Conservation (phyloP, 2,888 invertebrate genomes). For the Lapara coniferarum region DNA sequence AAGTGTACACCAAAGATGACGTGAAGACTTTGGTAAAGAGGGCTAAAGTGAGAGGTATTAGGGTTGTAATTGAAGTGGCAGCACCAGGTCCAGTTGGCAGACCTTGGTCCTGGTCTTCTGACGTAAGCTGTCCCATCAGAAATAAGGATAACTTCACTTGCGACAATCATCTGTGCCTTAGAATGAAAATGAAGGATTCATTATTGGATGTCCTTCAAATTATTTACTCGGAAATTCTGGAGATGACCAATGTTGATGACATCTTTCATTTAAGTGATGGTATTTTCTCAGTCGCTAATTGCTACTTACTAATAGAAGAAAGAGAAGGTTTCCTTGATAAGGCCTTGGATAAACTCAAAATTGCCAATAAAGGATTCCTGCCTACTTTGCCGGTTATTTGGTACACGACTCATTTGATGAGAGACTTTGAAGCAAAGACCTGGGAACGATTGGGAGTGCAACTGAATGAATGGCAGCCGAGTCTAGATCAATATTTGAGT, state of each 20-base stretch:
- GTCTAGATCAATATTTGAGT: slow-evolving; percentile 85
- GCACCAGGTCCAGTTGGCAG: slow-evolving; percentile 93
- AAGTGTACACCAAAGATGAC: slow-evolving; percentile 87
- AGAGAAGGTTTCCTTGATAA: slow-evolving; percentile 89
- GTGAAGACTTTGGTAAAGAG: slow-evolving; percentile 88
- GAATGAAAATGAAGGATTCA: slow-evolving; percentile 87
- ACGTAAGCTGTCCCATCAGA: slow-evolving; percentile 67
- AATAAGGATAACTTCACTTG: slow-evolving; percentile 63
- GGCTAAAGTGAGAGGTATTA: slow-evolving; percentile 90
- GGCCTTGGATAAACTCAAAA: slow-evolving; percentile 82
- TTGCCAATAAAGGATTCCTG: slow-evolving; percentile 82
- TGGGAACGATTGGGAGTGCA: slow-evolving; percentile 85
- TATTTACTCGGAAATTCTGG: slow-evolving; percentile 88
- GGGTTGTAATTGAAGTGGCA: slow-evolving; percentile 93
- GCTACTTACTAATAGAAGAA: slow-evolving; percentile 86
- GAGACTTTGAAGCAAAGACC: slow-evolving; percentile 73
- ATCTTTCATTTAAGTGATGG: slow-evolving; percentile 91
- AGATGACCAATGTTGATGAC: slow-evolving; percentile 88
- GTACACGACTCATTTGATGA: slow-evolving; percentile 86
- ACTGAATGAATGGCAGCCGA: slow-evolving; percentile 88
- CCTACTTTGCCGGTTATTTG: slow-evolving; percentile 86
- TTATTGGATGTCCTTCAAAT: slow-evolving; percentile 87
- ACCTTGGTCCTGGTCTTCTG: slow-evolving; percentile 91
- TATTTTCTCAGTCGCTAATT: slow-evolving; percentile 87
- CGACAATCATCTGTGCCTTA: slow-evolving; percentile 90